Evolutionary conservation across 2,888 invertebrate species (phyloP), one percentile per base, ranked within the genome.

Genomic region (Drosophila algonquin): DNA sequence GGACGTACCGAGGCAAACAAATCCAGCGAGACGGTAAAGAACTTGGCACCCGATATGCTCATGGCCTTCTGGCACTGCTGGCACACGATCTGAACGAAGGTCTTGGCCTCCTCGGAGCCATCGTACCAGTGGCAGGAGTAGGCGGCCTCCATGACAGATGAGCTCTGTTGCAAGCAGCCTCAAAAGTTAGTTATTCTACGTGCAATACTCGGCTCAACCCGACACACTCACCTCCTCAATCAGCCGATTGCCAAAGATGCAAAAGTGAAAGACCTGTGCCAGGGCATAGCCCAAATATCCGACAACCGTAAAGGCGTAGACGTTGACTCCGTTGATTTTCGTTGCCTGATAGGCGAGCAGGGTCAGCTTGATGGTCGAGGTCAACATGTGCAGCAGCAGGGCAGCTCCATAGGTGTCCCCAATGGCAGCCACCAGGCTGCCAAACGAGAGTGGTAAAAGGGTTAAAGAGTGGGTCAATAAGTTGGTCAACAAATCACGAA

Each of bases 51-150:
- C 1, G 97, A 97, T 90, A 97, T 97, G 77, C 96, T 96, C 95
- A 97, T 95, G 0, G 97, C 96, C 89, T 97, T 97, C 92, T 97
- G 97, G 91, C 97, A 97, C 90, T 97, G 97, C 90, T 97, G 97
- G 91, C 97, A 97, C 12, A 97, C 97, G 86, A 97, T 97, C 92
- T 97, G 97, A 1, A 97, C 97, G 90, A 97, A 97, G 32, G 97
- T 97, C 92, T 97, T 97, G 0, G 97, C 97, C 89, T 97, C 97
- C 89, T 97, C 97, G 0, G 97, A 97, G 7, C 97, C 97, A 80
- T 97, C 97, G 91, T 97, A 97, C 97, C 97, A 97, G 78, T 97
- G 97, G 86, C 97, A 97, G 54, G 96, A 96, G 92, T 97, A 97
- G 0, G 97, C 97, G 1, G 97, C 97, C 92, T 97, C 97, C 97